phyloP scores from a whole-genome alignment of 92 coral and sea anemone species.

The Palythoa grandis region DNA sequence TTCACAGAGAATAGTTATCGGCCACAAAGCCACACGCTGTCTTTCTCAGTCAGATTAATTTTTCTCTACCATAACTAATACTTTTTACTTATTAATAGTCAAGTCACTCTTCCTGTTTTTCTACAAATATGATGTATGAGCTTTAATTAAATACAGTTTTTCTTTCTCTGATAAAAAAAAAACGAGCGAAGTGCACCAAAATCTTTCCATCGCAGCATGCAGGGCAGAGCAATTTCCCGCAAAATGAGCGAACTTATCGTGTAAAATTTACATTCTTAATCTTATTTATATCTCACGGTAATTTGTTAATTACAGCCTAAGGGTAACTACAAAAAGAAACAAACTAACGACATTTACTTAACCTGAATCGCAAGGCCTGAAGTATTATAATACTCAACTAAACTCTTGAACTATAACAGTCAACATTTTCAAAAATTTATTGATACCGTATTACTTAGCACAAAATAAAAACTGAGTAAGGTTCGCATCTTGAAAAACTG shows the following conservation, averaged over 20 bases:
- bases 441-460: not conserved
- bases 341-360: not conserved
- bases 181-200: not conserved
- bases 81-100: not conserved
- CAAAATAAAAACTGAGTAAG: not conserved
- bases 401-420: too few species aligned
- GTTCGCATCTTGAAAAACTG: not conserved
- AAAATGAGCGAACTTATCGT: not conserved
- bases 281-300: not conserved
- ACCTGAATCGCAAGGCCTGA: too few species aligned
- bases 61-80: conserved; percentile 3
- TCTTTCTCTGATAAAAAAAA: not conserved
- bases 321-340: conserved; percentile 10
- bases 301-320: conserved; percentile 26
- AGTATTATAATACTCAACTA: too few species aligned
- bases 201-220: not conserved
- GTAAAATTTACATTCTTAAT: not conserved
- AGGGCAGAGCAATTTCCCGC: not conserved
- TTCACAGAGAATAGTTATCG: not conserved
- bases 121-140: not conserved
- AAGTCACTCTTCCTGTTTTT: not conserved
- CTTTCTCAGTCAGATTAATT: not conserved
- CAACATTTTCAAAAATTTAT: not conserved
- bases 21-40: not conserved
- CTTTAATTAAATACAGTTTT: not conserved